phyloP scores from a whole-genome alignment of 2,113 vertebrate species.

The Heterotis niloticus region DNA sequence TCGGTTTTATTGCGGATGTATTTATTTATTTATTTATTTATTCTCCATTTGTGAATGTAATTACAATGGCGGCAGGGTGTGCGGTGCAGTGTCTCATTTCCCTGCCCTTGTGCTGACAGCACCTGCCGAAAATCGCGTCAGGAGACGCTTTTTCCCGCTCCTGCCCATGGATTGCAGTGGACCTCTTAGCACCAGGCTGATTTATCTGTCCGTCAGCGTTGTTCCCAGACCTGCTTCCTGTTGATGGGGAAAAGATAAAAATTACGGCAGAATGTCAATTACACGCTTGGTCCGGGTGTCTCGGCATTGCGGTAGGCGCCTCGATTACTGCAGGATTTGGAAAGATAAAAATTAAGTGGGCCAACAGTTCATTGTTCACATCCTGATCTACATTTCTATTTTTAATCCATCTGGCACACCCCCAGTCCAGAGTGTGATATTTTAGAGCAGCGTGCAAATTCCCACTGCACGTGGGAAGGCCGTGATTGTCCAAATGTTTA shows the following conservation, averaged over 20 bases:
- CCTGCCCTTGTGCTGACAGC: conserved; percentile 22
- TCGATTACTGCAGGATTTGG: conserved; percentile 12
- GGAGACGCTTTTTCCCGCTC: neutral
- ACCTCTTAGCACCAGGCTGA: neutral
- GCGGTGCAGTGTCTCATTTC: conserved; percentile 16
- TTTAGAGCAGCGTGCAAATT: neutral
- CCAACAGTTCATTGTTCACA: conserved; percentile 11
- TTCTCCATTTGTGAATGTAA: conserved; percentile 39
- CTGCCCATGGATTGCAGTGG: neutral
- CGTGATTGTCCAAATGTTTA: neutral
- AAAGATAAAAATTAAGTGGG: neutral
- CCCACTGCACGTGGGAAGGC: neutral
- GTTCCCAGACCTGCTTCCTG: neutral
- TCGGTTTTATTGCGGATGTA: neutral
- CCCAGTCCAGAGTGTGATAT: neutral
- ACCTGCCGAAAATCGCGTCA: conserved; percentile 39
- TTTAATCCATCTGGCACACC: neutral
- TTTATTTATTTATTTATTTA: neutral
- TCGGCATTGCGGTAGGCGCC: neutral
- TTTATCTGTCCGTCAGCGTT: neutral
- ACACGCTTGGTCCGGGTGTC: conserved; percentile 14
- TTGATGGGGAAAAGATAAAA: neutral
- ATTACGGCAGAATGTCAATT: neutral
- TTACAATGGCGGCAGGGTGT: conserved; percentile 23
- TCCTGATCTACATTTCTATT: neutral